phyloP scores from a whole-genome alignment of 2,113 vertebrate genomes.

The Corynorhinus townsendii region DNA sequence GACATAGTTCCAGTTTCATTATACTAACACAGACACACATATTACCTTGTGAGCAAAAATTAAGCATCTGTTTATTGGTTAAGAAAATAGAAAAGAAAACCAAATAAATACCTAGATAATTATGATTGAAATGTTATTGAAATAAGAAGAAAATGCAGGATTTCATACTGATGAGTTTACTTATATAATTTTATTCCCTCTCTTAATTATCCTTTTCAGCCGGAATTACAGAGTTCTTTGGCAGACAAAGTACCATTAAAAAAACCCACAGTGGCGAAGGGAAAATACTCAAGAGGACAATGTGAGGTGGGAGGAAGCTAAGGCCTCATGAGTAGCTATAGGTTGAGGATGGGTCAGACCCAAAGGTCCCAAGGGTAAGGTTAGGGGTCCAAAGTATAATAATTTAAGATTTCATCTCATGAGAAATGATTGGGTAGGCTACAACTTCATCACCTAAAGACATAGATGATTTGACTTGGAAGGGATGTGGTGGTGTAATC shows the following conservation, averaged over 20 bases:
- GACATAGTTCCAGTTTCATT: not conserved
- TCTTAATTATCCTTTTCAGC: not conserved
- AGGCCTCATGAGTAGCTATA: not conserved
- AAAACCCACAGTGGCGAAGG: not conserved
- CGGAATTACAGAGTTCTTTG: not conserved
- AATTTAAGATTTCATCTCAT: not conserved
- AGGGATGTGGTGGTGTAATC: not conserved
- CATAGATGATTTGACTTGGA: not conserved
- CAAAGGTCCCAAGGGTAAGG: not conserved
- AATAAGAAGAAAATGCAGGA: not conserved
- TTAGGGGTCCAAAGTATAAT: not conserved
- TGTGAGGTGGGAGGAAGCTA: not conserved
- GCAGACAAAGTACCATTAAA: not conserved
- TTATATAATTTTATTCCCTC: not conserved
- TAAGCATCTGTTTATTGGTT: not conserved
- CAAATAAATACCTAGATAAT: not conserved
- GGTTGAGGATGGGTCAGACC: not conserved
- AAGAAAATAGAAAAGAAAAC: constrained; percentile 2
- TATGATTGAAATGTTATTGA: not conserved
- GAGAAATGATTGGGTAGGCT: not conserved
- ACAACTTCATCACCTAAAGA: not conserved
- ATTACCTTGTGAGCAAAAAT: not conserved
- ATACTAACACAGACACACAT: not conserved
- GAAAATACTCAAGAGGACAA: not conserved
- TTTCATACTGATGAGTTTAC: not conserved